Percentiles rank a stretch among this genome's conserved stretches.
Evolutionary conservation across 2,888 invertebrate species (phyloP).

Genomic region (Andrena minutula): DNA sequence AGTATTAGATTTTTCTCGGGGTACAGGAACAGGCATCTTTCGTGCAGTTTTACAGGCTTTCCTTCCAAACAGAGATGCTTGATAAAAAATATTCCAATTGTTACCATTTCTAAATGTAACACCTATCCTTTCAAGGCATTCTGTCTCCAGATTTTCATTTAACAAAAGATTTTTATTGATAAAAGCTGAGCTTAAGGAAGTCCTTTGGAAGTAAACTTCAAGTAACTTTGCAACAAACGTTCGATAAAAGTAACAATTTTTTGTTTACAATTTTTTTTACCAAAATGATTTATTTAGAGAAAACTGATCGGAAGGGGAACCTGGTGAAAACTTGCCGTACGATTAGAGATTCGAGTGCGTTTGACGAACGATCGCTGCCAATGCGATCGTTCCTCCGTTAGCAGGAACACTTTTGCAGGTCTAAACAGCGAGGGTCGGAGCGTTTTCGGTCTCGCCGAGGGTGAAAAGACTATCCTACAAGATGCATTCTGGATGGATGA

Average conservation of each 20-base stretch:
- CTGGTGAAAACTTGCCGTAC: constrained; percentile 33
- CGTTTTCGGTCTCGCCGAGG: constrained; percentile 19
- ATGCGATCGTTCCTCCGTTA: constrained; percentile 28
- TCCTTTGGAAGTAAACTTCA: too few relatives aligned
- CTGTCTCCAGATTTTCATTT: too few relatives aligned
- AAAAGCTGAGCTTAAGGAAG: neutral
- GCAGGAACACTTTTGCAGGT: constrained; percentile 19
- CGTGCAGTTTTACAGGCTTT: constrained; percentile 40
- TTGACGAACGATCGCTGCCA: constrained; percentile 15
- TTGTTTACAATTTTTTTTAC: neutral
- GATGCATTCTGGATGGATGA: constrained; percentile 38
- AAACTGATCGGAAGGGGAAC: constrained; percentile 36
- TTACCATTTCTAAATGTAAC: neutral
- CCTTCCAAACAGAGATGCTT: constrained; percentile 25
- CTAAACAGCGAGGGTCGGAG: constrained; percentile 26
- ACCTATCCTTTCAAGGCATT: constrained; percentile 18
- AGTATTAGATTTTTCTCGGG: constrained; percentile 37
- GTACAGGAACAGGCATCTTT: constrained; percentile 14
- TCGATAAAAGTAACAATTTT: too few relatives aligned
- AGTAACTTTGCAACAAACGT: too few relatives aligned
- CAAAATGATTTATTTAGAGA: neutral
- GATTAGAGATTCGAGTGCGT: constrained; percentile 9
- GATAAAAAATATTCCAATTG: neutral
- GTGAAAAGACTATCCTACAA: constrained; percentile 29
- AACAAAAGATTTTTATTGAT: too few relatives aligned